Percentiles rank a stretch among this genome's conserved stretches.
phyloP scores from a whole-genome alignment of 2,888 invertebrate genomes.

The Neoaliturus tenellus region DNA sequence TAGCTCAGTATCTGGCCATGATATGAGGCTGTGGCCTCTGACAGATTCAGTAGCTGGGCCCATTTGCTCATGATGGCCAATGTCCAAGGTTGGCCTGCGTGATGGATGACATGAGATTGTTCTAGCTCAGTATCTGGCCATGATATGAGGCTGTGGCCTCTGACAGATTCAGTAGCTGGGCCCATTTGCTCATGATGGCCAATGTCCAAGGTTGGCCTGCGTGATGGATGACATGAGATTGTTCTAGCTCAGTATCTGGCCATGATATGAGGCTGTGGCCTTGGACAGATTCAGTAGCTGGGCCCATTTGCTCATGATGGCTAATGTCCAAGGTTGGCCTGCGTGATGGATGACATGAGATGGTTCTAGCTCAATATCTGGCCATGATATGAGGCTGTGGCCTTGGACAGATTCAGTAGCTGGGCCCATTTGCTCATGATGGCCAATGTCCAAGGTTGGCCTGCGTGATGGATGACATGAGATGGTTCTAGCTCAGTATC shows the following conservation, averaged over 20 bases:
- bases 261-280: not conserved
- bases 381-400: not conserved
- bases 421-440: conserved; percentile 14
- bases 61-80: not conserved
- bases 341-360: not conserved
- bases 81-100: not conserved
- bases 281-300: not conserved
- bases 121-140: not conserved
- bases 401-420: not conserved
- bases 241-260: not conserved
- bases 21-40: not conserved
- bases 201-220: not conserved
- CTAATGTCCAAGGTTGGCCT: not conserved
- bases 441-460: not conserved
- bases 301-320: conserved; percentile 12
- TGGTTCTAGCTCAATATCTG: not conserved
- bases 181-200: not conserved
- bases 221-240: not conserved
- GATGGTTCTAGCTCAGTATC: not conserved
- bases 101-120: not conserved
- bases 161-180: not conserved
- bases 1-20: not conserved
- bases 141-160: not conserved
- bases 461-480: not conserved
- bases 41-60: not conserved